Base-by-base conservation (phyloP, 2,888 invertebrate genomes). In the Elmis aenea region DNA sequence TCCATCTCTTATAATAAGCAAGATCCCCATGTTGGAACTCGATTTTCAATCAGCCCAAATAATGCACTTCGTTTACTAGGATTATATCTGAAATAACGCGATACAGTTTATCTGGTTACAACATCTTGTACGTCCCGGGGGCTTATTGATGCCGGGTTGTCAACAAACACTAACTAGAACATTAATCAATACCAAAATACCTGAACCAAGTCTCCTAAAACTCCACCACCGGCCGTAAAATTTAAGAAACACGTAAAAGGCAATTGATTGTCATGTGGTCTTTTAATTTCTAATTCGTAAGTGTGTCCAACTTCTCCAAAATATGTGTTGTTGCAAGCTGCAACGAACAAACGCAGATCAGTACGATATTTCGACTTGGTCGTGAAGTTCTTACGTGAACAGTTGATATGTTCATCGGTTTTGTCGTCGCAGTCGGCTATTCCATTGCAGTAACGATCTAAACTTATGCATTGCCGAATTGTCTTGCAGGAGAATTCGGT, bases 241-340 rank as follows among this genome's bases (percentile, higher is more conserved):
- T 86, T 88, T 57, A 89, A 77, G 61, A 81, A 81, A 66, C 89
- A 89, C 52, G 85, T 70, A 68, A 85, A 87, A 12, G 87, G 87
- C 45, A 86, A 74, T 55, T 82, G 77, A 24, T 46, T 45, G 52
- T 81, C 80, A 29, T 79, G 70, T 13, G 87, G 86, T 50, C 83
- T 74, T 39, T 83, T 77, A 43, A 88, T 79, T 66, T 85, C 83
- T 55, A 88, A 67, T 61, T 85, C 83, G 69, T 87, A 88, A 13
- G 85, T 87, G 43, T 81, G 75, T 1, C 86, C 86, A 33, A 84
- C 82, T 59, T 85, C 84, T 1, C 88, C 88, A 71, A 79, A 84
- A 64, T 85, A 83, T 13, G 88, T 89, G 57, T 83, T 75, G 70
- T 89, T 88, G 72, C 89, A 89, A 23, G 84, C 88, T 88, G 18